These are phyloP conservation scores for Drosophila suboccidentalis DNA, from an alignment of 2,888 invertebrate genomes.

Conservation along the genomic window DNA sequence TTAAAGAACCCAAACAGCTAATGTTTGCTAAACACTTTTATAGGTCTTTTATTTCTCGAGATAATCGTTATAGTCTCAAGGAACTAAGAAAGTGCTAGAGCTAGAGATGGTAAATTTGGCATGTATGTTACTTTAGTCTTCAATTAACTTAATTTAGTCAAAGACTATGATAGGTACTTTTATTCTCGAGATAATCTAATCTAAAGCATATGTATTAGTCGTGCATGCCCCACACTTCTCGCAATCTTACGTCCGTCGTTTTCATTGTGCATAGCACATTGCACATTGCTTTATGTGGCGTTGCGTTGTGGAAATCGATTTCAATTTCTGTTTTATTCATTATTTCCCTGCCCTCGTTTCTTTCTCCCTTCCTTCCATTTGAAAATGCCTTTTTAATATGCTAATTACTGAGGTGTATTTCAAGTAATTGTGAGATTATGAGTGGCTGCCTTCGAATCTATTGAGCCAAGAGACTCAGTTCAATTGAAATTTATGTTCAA, in stretches of 20 bases:
- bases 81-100: neutral
- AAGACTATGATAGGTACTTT: neutral
- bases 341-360: neutral
- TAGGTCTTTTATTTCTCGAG: neutral
- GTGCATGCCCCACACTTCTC: neutral
- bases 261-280: conserved; percentile 37
- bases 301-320: conserved; percentile 36
- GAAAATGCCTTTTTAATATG: conserved; percentile 11
- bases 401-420: conserved; percentile 21
- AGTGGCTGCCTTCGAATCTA: neutral
- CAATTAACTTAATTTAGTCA: neutral
- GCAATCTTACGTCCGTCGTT: neutral
- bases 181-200: neutral
- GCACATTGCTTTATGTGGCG: conserved; percentile 38
- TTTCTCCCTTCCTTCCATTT: neutral
- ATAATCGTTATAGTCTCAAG: neutral
- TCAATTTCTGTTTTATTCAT: conserved; percentile 23
- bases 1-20: too few species aligned
- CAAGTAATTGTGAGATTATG: conserved; percentile 12
- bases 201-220: conserved; percentile 10
- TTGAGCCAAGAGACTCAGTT: neutral
- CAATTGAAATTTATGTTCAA: neutral
- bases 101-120: neutral
- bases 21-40: neutral
- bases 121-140: too few species aligned